Base-by-base conservation (phyloP, 2,113 vertebrate species). In the Coturnix japonica region DNA sequence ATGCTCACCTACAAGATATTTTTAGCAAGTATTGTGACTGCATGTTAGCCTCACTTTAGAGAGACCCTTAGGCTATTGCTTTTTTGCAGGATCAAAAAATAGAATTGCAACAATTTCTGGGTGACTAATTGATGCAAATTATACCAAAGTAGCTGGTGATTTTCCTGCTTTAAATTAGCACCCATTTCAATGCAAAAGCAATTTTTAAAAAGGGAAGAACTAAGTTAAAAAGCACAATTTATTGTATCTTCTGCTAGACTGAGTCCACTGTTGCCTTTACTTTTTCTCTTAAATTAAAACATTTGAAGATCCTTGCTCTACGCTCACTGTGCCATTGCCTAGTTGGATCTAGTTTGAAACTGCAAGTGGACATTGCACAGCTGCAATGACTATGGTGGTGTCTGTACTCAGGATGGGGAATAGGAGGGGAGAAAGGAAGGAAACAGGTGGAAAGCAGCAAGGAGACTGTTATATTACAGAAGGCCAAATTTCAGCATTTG, bases 81-180 rank as follows among this genome's bases (percentile, higher is more conserved):
- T 78, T 95, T 95, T 76, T 33, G 35, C 61, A 41, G 5, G 37
- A 89, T 78, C 90, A 60, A 87, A 60, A 87, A 95, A 85, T 41
- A 95, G 64, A 94, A 91, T 66, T 90, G 49, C 75, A 74, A 47
- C 80, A 67, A 66, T 64, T 86, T 91, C 85, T 88, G 72, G 64
- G 61, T 91, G 87, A 78, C 90, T 95, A 94, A 96, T 72, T 93
- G 90, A 80, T 87, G 91, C 73, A 91, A 93, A 94, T 93, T 89
- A 72, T 60, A 73, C 86, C 73, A 73, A 72, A 53, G 60, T 82
- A 88, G 56, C 61, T 83, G 53, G 35, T 90, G 69, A 88, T 44
- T 87, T 65, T 92, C 33, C 72, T 93, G n/a, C 70, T 74, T 93
- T 49, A 92, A 95, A 84, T 85, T 81, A 73, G 67, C 33, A 66